Conservation (phyloP, 2,888 invertebrate species). For the Lomographa bimaculata region DNA sequence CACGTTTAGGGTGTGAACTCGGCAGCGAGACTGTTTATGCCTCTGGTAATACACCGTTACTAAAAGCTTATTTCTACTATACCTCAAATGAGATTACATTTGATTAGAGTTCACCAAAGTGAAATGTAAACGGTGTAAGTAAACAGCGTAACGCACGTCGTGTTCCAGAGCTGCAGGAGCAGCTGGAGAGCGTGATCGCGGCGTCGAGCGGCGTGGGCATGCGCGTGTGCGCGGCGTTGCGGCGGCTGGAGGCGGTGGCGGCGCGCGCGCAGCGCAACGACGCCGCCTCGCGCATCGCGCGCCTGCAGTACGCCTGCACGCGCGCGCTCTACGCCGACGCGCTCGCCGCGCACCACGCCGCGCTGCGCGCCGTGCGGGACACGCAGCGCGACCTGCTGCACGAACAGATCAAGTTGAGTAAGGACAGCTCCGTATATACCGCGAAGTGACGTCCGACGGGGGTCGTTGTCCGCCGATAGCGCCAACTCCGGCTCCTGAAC, state of each 20-base stretch:
- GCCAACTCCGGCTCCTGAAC: neutral
- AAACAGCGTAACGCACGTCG: too few species aligned
- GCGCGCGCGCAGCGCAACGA: conserved; percentile 63
- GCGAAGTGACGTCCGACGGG: too few species aligned
- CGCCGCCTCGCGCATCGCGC: conserved; percentile 74
- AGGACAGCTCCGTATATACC: conserved; percentile 32
- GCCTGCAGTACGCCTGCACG: conserved; percentile 74
- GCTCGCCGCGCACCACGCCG: conserved; percentile 77
- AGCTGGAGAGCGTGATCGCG: conserved; percentile 81
- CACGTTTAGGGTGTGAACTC: too few species aligned
- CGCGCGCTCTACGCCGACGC: conserved; percentile 73
- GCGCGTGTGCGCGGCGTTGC: conserved; percentile 61
- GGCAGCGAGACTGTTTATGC: too few species aligned
- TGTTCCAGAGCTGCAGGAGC: conserved; percentile 81
- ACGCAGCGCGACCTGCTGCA: conserved; percentile 79
- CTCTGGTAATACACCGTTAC: too few species aligned
- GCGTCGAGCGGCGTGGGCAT: conserved; percentile 77
- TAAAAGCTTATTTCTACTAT: too few species aligned
- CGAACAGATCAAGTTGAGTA: conserved; percentile 82
- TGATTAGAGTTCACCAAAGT: too few species aligned
- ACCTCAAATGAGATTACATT: too few species aligned
- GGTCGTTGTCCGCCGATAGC: too few species aligned
- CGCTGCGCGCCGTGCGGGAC: conserved; percentile 77
- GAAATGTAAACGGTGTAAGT: too few species aligned
- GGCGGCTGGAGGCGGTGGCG: conserved; percentile 37